Percentiles rank a stretch among this genome's conserved stretches.
Evolutionary conservation across 2,797 vertebrate species (phyloP).

Genomic region (Pseudopleuronectes americanus): DNA sequence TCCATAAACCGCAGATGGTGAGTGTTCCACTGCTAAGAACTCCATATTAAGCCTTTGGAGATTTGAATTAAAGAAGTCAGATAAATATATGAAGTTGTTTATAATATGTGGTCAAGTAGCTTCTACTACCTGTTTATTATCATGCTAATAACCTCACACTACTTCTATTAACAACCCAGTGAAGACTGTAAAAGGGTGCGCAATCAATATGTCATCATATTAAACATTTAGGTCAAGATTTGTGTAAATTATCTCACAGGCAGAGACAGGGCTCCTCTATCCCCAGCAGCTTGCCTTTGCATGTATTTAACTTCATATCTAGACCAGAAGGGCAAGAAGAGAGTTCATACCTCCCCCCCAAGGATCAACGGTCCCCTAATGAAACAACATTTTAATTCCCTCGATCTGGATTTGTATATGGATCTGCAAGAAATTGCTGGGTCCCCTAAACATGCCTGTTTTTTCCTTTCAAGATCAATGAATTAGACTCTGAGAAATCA

Average conservation of each 20-base stretch:
- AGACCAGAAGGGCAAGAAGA: no score
- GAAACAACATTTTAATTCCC: no score
- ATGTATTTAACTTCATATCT: not conserved
- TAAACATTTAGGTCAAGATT: not conserved
- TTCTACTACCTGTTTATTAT: not conserved
- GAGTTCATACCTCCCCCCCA: no score
- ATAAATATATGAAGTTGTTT: not conserved
- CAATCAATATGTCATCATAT: not conserved
- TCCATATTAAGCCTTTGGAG: not conserved
- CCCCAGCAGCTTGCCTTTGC: conserved; percentile 4
- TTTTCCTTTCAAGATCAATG: no score
- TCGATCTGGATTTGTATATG: no score
- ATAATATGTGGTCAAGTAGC: not conserved
- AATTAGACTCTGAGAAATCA: no score
- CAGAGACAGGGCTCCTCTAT: not conserved
- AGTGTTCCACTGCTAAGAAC: not conserved
- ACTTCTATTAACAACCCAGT: not conserved
- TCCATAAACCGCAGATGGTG: not conserved
- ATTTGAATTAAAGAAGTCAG: not conserved
- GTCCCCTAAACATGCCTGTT: no score
- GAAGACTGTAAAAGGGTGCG: no score
- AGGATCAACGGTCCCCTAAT: no score
- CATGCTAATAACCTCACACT: not conserved
- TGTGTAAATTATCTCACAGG: not conserved
- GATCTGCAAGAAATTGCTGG: no score